These are phyloP conservation scores for Rhysida immarginata DNA, from an alignment of 1,140 invertebrate genomes.

Conservation along the genomic window DNA sequence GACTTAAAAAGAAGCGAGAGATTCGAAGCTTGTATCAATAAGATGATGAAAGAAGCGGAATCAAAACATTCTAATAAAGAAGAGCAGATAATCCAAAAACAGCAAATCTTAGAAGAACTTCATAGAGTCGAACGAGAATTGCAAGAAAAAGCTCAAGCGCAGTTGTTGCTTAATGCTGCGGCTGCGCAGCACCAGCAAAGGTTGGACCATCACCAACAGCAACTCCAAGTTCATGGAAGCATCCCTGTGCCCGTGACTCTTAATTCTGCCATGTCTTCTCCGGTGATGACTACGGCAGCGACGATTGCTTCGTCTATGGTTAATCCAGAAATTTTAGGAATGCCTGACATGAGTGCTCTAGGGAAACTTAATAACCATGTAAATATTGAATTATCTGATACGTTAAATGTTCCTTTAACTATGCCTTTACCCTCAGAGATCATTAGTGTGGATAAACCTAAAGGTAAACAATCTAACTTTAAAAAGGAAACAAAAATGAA, in stretches of 20 bases:
- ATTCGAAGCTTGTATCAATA: constrained; percentile 30
- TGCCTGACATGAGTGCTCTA: too few relatives aligned
- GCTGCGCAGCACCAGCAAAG: background rate
- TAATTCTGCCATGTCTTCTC: too few relatives aligned
- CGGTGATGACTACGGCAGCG: background rate
- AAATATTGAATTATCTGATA: too few relatives aligned
- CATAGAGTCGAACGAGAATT: constrained; percentile 58
- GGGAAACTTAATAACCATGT: too few relatives aligned
- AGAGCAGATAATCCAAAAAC: constrained; percentile 52
- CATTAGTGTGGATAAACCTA: constrained; percentile 36
- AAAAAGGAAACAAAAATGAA: constrained; percentile 53
- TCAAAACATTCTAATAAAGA: constrained; percentile 32
- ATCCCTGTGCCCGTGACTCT: background rate
- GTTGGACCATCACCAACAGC: background rate
- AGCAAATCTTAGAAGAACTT: constrained; percentile 60
- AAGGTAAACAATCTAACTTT: constrained; percentile 56
- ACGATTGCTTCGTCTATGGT: background rate
- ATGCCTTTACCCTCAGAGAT: background rate
- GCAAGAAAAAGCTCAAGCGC: constrained; percentile 39
- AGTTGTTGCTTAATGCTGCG: constrained; percentile 6
- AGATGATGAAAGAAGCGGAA: constrained; percentile 30
- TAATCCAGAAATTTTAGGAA: too few relatives aligned
- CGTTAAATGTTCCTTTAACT: background rate
- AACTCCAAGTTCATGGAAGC: background rate
- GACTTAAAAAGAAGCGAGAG: constrained; percentile 28